A percentile compares a stretch with the other conserved stretches of the same genome.
phyloP scores from a whole-genome alignment of 2,888 invertebrate genomes.

The Dioctria rufipes region DNA sequence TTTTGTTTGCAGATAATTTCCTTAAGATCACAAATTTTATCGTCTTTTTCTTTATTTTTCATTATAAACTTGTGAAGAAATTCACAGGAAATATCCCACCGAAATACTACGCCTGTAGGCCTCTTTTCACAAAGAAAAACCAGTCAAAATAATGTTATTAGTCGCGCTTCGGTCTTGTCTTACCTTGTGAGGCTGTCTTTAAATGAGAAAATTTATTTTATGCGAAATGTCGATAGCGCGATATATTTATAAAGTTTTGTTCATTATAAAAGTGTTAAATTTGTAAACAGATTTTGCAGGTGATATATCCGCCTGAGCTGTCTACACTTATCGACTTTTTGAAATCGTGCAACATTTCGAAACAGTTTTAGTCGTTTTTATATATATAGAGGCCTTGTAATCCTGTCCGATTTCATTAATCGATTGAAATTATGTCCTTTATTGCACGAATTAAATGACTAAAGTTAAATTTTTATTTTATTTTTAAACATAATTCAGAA shows the following conservation, averaged over 20 bases:
- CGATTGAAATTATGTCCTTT: slow-evolving; percentile 29
- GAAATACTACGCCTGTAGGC: not conserved
- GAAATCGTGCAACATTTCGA: slow-evolving; percentile 10
- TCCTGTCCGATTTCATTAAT: slow-evolving; percentile 26
- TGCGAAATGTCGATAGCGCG: slow-evolving; percentile 22
- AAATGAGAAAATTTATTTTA: slow-evolving; percentile 38
- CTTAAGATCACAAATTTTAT: not conserved
- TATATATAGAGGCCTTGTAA: no score
- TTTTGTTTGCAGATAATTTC: not conserved
- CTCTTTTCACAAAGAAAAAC: not conserved
- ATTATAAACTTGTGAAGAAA: no score
- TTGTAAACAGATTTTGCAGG: slow-evolving; percentile 17
- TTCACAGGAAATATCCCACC: not conserved
- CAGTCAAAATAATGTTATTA: not conserved
- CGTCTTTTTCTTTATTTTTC: not conserved
- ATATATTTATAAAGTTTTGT: slow-evolving; percentile 31
- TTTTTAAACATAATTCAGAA: no score
- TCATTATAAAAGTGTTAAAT: slow-evolving; percentile 19
- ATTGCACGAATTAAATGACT: slow-evolving; percentile 5
- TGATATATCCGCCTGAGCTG: slow-evolving; percentile 6
- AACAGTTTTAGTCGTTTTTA: slow-evolving; percentile 17
- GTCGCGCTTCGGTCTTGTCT: slow-evolving; percentile 16
- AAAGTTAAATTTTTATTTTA: not conserved
- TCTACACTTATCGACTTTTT: not conserved
- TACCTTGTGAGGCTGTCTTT: not conserved